Evolutionary conservation across 2,113 vertebrate species (phyloP).

Genomic region (Motacilla tschutschensis): DNA sequence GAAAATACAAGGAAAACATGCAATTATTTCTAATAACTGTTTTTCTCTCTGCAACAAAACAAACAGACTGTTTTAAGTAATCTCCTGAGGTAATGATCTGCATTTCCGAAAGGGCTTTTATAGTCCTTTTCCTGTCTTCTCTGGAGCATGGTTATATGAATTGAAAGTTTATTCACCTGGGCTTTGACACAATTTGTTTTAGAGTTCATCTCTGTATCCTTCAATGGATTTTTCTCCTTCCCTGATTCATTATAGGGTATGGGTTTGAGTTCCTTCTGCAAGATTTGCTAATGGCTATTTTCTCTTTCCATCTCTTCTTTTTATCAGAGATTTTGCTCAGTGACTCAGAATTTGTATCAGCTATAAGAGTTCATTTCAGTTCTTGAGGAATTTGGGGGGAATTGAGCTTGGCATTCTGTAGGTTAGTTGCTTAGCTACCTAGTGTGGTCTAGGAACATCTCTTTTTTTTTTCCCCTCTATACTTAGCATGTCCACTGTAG

Average conservation of each 20-base stretch:
- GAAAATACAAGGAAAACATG: not conserved
- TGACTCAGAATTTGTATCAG: constrained; percentile 2
- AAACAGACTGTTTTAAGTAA: not conserved
- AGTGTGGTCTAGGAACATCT: not conserved
- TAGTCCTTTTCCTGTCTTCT: not conserved
- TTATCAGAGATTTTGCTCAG: not conserved
- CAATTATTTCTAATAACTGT: not conserved
- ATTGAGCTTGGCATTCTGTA: not conserved
- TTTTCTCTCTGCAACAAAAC: not conserved
- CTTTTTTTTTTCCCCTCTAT: not conserved
- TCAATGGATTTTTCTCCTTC: not conserved
- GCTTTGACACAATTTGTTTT: not conserved
- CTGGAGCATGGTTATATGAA: not conserved
- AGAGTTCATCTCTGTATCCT: not conserved
- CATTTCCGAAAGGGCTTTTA: not conserved
- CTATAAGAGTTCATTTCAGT: not conserved
- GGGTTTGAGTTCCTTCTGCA: not conserved
- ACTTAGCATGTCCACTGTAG: not conserved
- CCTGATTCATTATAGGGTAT: not conserved
- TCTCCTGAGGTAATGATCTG: not conserved
- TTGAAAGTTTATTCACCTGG: not conserved
- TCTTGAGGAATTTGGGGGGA: constrained; percentile 12
- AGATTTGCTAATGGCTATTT: not conserved
- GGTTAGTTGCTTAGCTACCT: constrained; percentile 44
- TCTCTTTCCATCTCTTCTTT: not conserved